Evolutionary conservation across 1,140 invertebrate species (phyloP).

Genomic region (Leucophenga varia): DNA sequence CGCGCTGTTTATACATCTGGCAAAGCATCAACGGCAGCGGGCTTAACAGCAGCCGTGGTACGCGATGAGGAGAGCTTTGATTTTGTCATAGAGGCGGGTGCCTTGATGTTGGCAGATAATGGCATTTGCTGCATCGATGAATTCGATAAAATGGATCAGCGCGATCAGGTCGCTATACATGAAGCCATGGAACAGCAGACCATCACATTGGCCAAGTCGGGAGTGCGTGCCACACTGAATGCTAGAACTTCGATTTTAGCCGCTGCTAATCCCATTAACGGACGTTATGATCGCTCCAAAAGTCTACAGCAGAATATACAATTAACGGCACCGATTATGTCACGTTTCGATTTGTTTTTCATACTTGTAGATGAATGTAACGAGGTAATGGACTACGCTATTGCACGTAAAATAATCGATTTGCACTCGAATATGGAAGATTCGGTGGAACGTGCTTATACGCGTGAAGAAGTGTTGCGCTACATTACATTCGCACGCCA

Average conservation of each 20-base stretch:
- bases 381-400: constrained; percentile 93
- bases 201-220: constrained; percentile 98
- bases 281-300: constrained; percentile 92
- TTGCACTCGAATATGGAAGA: constrained; percentile 83
- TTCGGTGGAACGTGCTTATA: constrained; percentile 77
- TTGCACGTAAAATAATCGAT: constrained; percentile 94
- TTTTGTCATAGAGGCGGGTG: constrained; percentile 99
- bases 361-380: constrained; percentile 96
- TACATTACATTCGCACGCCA: constrained; percentile 97
- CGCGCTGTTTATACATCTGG: constrained; percentile 98
- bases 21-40: constrained; percentile 96
- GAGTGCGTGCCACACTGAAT: constrained; percentile 95
- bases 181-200: constrained; percentile 99
- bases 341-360: constrained; percentile 98
- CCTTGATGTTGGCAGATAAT: constrained; percentile 98
- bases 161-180: constrained; percentile 98
- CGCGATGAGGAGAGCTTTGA: constrained; percentile 96
- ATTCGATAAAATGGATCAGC: constrained; percentile 99
- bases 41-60: constrained; percentile 97
- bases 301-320: constrained; percentile 94
- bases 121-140: constrained; percentile 99
- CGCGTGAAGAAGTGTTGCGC: constrained; percentile 82
- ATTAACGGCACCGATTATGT: constrained; percentile 97
- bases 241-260: constrained; percentile 97
- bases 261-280: constrained; percentile 97